Percentiles rank a stretch among this genome's conserved stretches.
These are phyloP conservation scores for Chalcis sispes DNA, from an alignment of 2,888 invertebrate species.

Conservation along the genomic window DNA sequence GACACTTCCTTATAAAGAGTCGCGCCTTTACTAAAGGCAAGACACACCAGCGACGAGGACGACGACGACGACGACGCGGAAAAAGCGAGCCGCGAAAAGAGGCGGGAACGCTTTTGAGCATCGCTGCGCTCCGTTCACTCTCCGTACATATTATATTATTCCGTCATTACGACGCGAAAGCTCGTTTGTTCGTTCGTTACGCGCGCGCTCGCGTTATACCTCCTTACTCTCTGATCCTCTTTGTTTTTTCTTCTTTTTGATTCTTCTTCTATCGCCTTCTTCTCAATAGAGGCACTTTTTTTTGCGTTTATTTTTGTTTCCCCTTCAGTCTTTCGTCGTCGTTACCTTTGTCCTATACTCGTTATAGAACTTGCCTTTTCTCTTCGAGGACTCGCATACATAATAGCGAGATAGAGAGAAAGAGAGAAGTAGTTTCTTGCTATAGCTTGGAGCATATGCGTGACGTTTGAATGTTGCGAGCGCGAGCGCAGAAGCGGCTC, in stretches of 20 bases:
- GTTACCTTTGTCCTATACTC: no score
- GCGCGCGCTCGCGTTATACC: no score
- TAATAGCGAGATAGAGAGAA: conserved; percentile 8
- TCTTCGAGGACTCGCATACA: neutral
- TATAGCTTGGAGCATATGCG: conserved; percentile 22
- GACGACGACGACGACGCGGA: no score
- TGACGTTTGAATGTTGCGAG: conserved; percentile 46
- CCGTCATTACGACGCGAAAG: conserved; percentile 4
- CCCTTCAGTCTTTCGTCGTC: no score
- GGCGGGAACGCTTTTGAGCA: no score
- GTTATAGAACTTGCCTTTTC: conserved; percentile 21
- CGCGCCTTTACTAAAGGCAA: no score
- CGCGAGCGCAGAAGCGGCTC: neutral
- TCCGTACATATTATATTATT: neutral
- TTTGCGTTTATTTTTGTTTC: no score
- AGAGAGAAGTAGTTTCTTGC: conserved; percentile 4
- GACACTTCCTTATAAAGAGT: neutral
- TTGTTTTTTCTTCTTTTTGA: neutral
- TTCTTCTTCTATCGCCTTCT: neutral
- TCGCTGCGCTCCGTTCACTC: neutral
- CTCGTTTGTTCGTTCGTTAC: conserved; percentile 21
- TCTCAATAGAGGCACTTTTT: neutral
- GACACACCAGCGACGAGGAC: no score
- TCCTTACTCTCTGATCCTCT: neutral
- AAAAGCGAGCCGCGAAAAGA: no score